Evolutionary conservation across 2,113 vertebrate genomes (phyloP).

Genomic region (Burhinus bistriatus): DNA sequence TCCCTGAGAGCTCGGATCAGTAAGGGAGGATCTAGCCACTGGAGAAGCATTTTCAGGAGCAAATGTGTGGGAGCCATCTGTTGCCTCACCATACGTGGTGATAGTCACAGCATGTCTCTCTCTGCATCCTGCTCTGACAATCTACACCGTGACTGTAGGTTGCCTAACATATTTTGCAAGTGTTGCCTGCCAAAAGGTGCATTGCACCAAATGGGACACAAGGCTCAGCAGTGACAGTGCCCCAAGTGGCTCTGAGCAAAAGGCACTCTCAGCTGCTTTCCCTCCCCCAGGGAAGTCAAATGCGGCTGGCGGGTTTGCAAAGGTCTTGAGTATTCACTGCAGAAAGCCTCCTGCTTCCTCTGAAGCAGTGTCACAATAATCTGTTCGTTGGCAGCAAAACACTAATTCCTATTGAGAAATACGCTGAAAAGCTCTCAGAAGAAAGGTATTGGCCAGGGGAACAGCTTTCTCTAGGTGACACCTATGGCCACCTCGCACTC

Average conservation of each 20-base stretch:
- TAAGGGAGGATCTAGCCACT: not conserved
- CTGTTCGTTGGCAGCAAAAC: not conserved
- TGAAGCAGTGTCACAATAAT: not conserved
- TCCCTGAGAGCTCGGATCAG: not conserved
- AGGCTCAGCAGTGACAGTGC: not conserved
- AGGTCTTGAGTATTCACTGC: not conserved
- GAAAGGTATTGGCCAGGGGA: not conserved
- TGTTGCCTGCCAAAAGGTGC: not conserved
- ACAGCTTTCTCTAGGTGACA: not conserved
- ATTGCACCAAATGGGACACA: not conserved
- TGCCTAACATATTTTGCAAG: not conserved
- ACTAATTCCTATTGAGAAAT: not conserved
- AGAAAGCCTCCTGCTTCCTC: not conserved
- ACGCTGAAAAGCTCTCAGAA: not conserved
- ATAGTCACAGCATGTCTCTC: not conserved
- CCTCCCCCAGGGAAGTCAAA: not conserved
- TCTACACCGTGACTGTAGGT: not conserved
- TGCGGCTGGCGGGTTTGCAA: not conserved
- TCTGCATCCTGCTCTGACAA: not conserved
- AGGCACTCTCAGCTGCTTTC: not conserved
- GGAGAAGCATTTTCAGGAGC: not conserved
- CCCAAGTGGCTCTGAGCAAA: not conserved
- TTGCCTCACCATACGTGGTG: not conserved
- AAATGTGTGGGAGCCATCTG: constrained; percentile 43
- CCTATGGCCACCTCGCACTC: not conserved